phyloP scores from a whole-genome alignment of 2,113 vertebrate species.

The rat (Rattus norvegicus) region DNA sequence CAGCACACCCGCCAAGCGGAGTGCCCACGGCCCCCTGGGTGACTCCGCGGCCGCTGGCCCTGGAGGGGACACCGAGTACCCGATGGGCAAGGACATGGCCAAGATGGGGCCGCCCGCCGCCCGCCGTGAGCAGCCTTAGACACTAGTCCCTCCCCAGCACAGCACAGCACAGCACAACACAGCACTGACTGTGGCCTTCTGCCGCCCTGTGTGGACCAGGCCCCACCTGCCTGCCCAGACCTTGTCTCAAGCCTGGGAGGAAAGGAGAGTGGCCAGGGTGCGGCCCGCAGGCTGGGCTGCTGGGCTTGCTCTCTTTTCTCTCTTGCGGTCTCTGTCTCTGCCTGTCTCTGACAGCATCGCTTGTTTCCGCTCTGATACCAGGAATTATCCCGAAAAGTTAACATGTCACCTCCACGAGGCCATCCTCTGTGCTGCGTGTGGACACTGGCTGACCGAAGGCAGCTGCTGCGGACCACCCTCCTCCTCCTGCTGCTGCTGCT shows the following conservation, averaged over 20 bases:
- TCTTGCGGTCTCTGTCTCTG: constrained; percentile 76
- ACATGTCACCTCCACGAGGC: constrained; percentile 88
- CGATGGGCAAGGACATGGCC: constrained; percentile 91
- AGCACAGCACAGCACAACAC: constrained; percentile 86
- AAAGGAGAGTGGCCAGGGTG: constrained; percentile 35
- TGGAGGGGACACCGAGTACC: constrained; percentile 91
- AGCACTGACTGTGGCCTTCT: constrained; percentile 75
- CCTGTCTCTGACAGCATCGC: constrained; percentile 87
- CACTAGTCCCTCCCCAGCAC: constrained; percentile 77
- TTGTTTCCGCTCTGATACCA: constrained; percentile 97
- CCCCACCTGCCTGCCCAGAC: constrained; percentile 80
- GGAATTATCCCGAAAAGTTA: constrained; percentile 99
- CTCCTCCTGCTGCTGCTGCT: constrained; percentile 45
- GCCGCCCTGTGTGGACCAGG: constrained; percentile 30
- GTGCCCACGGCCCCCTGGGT: constrained; percentile 92
- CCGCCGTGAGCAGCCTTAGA: constrained; percentile 93
- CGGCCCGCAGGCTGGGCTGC: constrained; percentile 38
- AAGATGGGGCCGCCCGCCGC: constrained; percentile 91
- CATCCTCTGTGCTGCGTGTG: constrained; percentile 87
- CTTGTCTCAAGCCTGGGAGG: constrained; percentile 69
- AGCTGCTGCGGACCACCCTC: constrained; percentile 87
- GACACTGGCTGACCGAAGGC: constrained; percentile 92
- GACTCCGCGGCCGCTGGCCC: constrained; percentile 93
- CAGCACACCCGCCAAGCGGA: constrained; percentile 94
- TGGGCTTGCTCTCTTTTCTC: constrained; percentile 63